Conservation (phyloP, 2,797 vertebrate genomes). For the Caiman crocodilus region DNA sequence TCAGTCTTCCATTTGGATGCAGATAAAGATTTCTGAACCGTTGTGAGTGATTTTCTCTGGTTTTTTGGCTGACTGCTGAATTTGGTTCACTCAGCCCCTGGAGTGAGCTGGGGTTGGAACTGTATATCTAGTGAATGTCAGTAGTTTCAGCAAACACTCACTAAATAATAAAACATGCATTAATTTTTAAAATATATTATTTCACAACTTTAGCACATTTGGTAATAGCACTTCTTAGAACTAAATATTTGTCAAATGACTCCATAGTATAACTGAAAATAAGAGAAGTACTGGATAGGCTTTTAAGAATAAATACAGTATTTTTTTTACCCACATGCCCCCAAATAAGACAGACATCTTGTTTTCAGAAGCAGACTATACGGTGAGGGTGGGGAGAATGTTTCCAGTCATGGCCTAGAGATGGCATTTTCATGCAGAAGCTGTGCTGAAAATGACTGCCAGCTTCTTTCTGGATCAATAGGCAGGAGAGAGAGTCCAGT, state of each 20-base stretch:
- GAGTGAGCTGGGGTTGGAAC: constrained; percentile 48
- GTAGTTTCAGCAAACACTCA: constrained; percentile 55
- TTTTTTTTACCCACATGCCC: background rate
- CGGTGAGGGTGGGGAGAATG: background rate
- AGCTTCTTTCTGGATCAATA: too few species aligned
- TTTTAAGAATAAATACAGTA: constrained; percentile 5
- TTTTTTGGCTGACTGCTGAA: constrained; percentile 36
- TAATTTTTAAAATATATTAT: background rate
- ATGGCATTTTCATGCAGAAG: accelerated
- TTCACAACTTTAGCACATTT: constrained; percentile 34
- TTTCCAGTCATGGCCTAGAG: background rate
- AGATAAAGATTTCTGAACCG: background rate
- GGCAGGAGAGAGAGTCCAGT: too few species aligned
- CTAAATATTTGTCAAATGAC: accelerated
- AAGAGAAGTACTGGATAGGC: accelerated
- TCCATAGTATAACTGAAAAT: background rate
- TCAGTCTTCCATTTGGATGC: constrained; percentile 14
- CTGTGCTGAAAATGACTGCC: too few species aligned
- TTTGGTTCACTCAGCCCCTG: background rate
- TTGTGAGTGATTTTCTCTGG: constrained; percentile 36
- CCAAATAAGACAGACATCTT: too few species aligned
- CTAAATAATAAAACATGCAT: background rate
- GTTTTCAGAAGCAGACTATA: too few species aligned
- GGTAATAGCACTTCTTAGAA: background rate
- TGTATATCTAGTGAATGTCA: constrained; percentile 38